Evolutionary conservation across 2,888 invertebrate genomes (phyloP), one percentile per base, ranked within the genome.

Genomic region (Hydriomena furcata): DNA sequence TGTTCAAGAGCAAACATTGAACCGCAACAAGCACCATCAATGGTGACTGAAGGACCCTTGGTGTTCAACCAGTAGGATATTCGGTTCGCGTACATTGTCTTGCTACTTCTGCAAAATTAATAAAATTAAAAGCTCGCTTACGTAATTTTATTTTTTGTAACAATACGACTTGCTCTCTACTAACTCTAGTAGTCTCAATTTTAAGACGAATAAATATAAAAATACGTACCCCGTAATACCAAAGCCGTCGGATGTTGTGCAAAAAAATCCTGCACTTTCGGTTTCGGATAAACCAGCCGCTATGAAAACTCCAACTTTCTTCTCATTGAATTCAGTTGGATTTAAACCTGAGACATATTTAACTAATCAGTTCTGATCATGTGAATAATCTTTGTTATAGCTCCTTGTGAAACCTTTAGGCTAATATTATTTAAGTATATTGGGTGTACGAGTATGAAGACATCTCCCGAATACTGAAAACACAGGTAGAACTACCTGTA

Each of bases 221-320:
- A 17, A 3, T 17, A 25, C 11, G 1, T 52, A 63, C 65, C 65
- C 65, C 0, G 56, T 12, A 8, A 65, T 54, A 13, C 59, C 61
- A 8, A 61, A 55, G 7, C 65, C 65, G 1, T 12, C 55, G 7
- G 35, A 34, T 1, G 17, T 28, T 24, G 11, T 57, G 7, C 35
- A 44, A 30, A 60, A 63, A 13, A 62, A 59, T 68, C 90, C 84
- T 1, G 83, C 86, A 42, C 91, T 91, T 59, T 91, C 91, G 4
- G 92, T 83, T 66, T 93, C 93, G 2, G 92, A 92, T 38, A 86
- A 86, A 60, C 91, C 91, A 41, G 89, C 41, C 4, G 65, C 72
- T 0, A 71, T 59, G 43, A 58, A 76, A 1, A 73, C 73, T 0
- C 68, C 91, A 5, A 92, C 91, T 58, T 85, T 90, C 23, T 84